phyloP scores from a whole-genome alignment of 2,888 invertebrate species.

The Xiphydria camelus region DNA sequence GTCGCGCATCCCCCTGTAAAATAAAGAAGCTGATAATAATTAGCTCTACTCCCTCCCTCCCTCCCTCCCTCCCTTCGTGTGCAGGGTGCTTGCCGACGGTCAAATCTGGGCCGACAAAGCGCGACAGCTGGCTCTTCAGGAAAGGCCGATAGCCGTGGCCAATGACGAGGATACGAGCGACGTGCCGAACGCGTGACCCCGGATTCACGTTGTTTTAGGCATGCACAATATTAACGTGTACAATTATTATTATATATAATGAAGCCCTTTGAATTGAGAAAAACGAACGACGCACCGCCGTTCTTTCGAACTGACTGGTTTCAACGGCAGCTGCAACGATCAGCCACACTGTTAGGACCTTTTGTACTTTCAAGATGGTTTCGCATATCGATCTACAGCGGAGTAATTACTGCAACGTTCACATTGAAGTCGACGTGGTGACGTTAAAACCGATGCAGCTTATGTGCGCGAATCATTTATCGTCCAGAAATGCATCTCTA shows the following conservation, averaged over 20 bases:
- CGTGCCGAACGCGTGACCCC: slow-evolving; percentile 47
- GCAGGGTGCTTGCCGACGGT: slow-evolving; percentile 49
- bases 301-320: too few relatives aligned
- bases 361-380: too few relatives aligned
- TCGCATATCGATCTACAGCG: too few relatives aligned
- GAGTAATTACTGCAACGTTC: too few relatives aligned
- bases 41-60: background rate
- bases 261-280: too few relatives aligned
- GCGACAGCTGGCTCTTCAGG: slow-evolving; percentile 40
- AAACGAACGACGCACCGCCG: too few relatives aligned
- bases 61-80: slow-evolving; percentile 3
- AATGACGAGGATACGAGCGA: slow-evolving; percentile 44
- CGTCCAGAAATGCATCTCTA: too few relatives aligned
- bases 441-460: too few relatives aligned
- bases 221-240: slow-evolving; percentile 39
- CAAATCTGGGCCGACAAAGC: slow-evolving; percentile 51
- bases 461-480: too few relatives aligned
- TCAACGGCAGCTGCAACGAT: too few relatives aligned
- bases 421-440: too few relatives aligned
- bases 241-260: slow-evolving; percentile 24
- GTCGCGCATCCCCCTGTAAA: background rate
- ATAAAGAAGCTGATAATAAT: background rate
- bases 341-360: too few relatives aligned
- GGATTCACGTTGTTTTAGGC: slow-evolving; percentile 34
- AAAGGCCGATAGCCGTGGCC: slow-evolving; percentile 32